Conservation (phyloP, 2,113 vertebrate genomes). For the Desmodus rotundus region DNA sequence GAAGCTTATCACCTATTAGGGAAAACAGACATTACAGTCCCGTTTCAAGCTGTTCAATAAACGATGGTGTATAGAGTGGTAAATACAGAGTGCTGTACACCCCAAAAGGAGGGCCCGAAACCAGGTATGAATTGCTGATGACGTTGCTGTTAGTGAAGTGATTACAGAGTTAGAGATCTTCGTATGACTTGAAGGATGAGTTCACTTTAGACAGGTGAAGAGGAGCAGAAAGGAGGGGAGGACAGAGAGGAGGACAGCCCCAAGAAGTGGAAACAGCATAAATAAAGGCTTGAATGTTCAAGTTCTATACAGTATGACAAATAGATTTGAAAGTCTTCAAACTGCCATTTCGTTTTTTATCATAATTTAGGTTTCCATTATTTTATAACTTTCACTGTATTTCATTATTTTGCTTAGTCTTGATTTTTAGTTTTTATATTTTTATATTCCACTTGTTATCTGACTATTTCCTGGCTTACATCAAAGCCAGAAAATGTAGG, state of each 20-base stretch:
- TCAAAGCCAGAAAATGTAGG: not conserved
- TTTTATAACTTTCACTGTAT: not conserved
- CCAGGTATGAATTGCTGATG: not conserved
- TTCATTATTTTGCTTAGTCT: not conserved
- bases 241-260: not conserved
- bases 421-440: not conserved
- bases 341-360: not conserved
- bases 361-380: not conserved
- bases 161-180: not conserved
- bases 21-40: not conserved
- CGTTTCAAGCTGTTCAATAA: not conserved
- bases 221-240: not conserved
- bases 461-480: not conserved
- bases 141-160: not conserved
- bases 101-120: not conserved
- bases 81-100: not conserved
- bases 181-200: not conserved
- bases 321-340: not conserved
- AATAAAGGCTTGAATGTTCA: rapidly evolving
- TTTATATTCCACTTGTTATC: not conserved
- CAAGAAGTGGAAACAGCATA: not conserved
- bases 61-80: not conserved
- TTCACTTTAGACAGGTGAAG: not conserved
- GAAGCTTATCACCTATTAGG: not conserved
- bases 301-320: not conserved